Conservation (phyloP, 2,888 invertebrate species). For the Erebia epiphron region DNA sequence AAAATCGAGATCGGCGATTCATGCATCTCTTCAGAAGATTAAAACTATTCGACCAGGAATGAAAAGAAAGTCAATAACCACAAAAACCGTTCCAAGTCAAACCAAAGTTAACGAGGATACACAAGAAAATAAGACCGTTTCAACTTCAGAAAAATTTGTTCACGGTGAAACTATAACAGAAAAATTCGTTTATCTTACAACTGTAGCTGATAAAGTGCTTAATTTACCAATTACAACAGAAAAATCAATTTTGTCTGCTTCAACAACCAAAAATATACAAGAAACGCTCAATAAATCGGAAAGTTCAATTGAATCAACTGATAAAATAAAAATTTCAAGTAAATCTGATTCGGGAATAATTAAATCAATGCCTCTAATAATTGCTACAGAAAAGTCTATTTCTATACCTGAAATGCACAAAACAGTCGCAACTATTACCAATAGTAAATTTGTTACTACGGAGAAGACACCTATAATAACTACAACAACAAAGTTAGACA, state of each 20-base stretch:
- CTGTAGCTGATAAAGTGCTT: background rate
- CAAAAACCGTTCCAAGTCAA: background rate
- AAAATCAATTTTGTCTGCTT: background rate
- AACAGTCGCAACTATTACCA: background rate
- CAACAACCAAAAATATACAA: background rate
- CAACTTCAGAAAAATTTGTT: background rate
- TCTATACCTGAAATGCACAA: background rate
- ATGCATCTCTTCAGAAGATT: conserved; percentile 10
- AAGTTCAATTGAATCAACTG: background rate
- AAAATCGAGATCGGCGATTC: conserved; percentile 10
- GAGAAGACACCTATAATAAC: background rate
- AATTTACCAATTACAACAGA: background rate
- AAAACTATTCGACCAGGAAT: conserved; percentile 1
- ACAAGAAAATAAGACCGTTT: background rate
- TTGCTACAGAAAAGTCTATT: background rate
- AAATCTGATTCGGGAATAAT: background rate
- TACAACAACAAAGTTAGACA: no score
- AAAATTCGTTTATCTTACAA: background rate
- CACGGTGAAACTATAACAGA: background rate
- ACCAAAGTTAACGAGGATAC: background rate
- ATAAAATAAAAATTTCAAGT: background rate
- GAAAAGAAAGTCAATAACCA: background rate
- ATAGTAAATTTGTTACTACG: background rate
- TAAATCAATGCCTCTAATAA: background rate
- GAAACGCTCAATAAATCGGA: background rate